phyloP scores from a whole-genome alignment of 2,797 vertebrate genomes.

The Sciaenops ocellatus region DNA sequence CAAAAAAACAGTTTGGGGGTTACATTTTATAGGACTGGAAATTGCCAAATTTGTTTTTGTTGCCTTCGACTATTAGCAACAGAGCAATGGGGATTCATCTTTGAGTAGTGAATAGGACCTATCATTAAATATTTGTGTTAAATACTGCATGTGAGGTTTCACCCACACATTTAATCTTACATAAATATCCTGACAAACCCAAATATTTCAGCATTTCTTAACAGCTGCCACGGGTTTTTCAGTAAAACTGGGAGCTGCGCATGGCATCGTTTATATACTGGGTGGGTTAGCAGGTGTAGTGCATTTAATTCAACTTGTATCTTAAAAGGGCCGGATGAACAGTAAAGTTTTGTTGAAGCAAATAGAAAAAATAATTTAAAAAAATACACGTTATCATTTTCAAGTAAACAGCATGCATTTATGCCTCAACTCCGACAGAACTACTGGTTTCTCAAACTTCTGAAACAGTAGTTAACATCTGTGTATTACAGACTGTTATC shows the following conservation, averaged over 20 bases:
- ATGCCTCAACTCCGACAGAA: conserved; percentile 27
- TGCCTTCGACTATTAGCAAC: neutral
- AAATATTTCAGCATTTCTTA: neutral
- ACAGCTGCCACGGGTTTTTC: neutral
- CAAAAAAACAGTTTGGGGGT: neutral
- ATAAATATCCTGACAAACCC: neutral
- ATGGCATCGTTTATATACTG: neutral
- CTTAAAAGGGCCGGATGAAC: neutral
- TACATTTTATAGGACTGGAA: neutral
- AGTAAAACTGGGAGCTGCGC: neutral
- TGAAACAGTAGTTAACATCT: conserved; percentile 43
- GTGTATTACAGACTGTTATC: conserved; percentile 21
- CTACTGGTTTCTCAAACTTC: conserved; percentile 25
- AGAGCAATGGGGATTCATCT: neutral
- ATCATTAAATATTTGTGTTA: neutral
- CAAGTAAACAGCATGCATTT: conserved; percentile 50
- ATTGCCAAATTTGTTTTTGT: neutral
- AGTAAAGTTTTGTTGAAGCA: neutral
- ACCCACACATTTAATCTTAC: neutral
- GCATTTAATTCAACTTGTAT: neutral
- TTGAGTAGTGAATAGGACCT: neutral
- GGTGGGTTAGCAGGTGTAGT: neutral
- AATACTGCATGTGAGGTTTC: neutral
- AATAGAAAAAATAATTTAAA: conserved; percentile 1
- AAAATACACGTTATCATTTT: conserved; percentile 26